Evolutionary conservation across 2,888 invertebrate species (phyloP).

Genomic region (Ditula angustiorana): DNA sequence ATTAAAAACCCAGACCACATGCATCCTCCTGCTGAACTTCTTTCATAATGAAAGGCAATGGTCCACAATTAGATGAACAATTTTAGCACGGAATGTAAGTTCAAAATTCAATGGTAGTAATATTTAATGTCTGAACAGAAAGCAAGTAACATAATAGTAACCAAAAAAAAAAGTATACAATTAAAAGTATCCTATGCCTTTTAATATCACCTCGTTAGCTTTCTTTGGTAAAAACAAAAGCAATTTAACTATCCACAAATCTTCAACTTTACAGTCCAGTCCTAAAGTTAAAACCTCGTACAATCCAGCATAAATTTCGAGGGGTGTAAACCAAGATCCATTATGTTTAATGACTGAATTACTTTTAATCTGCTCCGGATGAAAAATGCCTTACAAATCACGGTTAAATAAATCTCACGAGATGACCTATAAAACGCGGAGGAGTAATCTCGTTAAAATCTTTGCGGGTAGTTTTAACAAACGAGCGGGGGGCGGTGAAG

Average conservation of each 20-base stretch:
- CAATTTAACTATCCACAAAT: slow-evolving; percentile 34
- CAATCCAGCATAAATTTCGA: slow-evolving; percentile 64
- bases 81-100: not conserved
- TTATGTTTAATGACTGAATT: slow-evolving; percentile 74
- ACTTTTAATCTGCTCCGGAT: slow-evolving; percentile 69
- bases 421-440: slow-evolving; percentile 79
- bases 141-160: not conserved
- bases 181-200: not conserved
- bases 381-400: slow-evolving; percentile 75
- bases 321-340: slow-evolving; percentile 64
- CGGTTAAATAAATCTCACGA: slow-evolving; percentile 74
- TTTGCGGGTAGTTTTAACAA: slow-evolving; percentile 76
- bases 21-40: no score
- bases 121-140: not conserved
- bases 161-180: not conserved
- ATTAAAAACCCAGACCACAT: no score
- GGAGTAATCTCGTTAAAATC: slow-evolving; percentile 79
- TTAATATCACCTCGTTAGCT: slow-evolving; percentile 23
- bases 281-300: slow-evolving; percentile 51
- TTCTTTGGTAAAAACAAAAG: slow-evolving; percentile 36
- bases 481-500: slow-evolving; percentile 48
- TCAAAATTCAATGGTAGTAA: no score
- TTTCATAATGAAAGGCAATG: no score
- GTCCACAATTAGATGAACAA: no score
- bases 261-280: slow-evolving; percentile 43